These are phyloP conservation scores for Agelastica alni DNA, from an alignment of 2,888 invertebrate genomes.

Conservation along the genomic window DNA sequence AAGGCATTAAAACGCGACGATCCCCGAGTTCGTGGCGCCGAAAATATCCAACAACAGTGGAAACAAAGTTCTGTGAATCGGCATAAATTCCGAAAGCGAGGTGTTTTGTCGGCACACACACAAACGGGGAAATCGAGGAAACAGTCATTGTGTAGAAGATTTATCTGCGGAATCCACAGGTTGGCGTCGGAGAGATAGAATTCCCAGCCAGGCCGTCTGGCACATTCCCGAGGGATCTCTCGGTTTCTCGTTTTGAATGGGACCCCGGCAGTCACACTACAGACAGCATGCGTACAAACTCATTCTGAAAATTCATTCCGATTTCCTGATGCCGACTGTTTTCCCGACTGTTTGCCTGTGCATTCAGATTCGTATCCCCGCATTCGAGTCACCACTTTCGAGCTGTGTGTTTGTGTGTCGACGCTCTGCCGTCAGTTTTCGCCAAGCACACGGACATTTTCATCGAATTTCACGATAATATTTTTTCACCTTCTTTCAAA, in stretches of 20 bases:
- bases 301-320: constrained; percentile 29
- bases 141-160: constrained; percentile 50
- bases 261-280: constrained; percentile 51
- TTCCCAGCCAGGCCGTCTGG: constrained; percentile 52
- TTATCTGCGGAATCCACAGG: constrained; percentile 58
- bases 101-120: constrained; percentile 39
- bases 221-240: constrained; percentile 48
- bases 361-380: constrained; percentile 26
- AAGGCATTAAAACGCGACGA: too few species aligned
- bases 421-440: neutral
- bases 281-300: constrained; percentile 29
- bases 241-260: constrained; percentile 54
- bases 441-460: too few species aligned
- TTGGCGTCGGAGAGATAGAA: constrained; percentile 42
- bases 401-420: constrained; percentile 2
- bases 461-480: too few species aligned
- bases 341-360: constrained; percentile 31
- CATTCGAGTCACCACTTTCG: constrained; percentile 14
- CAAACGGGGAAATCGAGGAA: constrained; percentile 43
- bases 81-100: constrained; percentile 22
- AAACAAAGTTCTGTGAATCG: constrained; percentile 5
- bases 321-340: constrained; percentile 36
- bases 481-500: too few species aligned
- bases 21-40: constrained; percentile 1
- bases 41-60: constrained; percentile 3